Conservation (phyloP, 2,888 invertebrate species). For the Patella pellucida region DNA sequence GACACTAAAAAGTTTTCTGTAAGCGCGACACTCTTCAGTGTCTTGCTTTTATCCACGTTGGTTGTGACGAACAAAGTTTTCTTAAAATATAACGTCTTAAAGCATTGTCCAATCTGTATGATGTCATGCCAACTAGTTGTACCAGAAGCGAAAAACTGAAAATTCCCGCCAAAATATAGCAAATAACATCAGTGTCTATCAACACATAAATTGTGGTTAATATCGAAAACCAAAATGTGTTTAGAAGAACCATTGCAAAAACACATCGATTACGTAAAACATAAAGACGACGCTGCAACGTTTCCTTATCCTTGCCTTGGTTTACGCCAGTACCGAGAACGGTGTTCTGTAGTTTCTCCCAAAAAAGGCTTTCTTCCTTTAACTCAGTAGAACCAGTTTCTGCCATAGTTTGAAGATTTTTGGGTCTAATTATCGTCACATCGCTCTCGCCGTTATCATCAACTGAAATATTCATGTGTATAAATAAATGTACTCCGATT, state of each 20-base stretch:
- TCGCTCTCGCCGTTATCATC: background rate
- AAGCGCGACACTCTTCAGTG: background rate
- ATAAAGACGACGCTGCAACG: slow-evolving; percentile 29
- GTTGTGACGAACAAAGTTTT: slow-evolving; percentile 28
- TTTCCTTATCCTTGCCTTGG: slow-evolving; percentile 29
- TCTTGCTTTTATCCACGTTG: slow-evolving; percentile 35
- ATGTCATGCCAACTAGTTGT: slow-evolving; percentile 46
- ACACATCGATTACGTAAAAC: slow-evolving; percentile 40
- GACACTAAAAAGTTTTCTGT: too few relatives aligned
- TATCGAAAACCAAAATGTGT: slow-evolving; percentile 41
- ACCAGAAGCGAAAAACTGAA: slow-evolving; percentile 48
- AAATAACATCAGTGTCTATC: slow-evolving; percentile 41
- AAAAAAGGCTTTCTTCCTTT: slow-evolving; percentile 37
- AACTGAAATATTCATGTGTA: background rate
- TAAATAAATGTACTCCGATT: too few relatives aligned
- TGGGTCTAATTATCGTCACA: slow-evolving; percentile 5
- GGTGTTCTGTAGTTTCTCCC: slow-evolving; percentile 35
- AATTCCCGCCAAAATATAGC: slow-evolving; percentile 43
- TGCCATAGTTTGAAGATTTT: background rate
- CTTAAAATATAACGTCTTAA: slow-evolving; percentile 36
- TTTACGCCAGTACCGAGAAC: slow-evolving; percentile 40
- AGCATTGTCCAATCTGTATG: slow-evolving; percentile 41
- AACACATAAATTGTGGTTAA: slow-evolving; percentile 42
- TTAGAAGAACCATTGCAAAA: slow-evolving; percentile 36
- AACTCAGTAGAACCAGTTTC: slow-evolving; percentile 13